phyloP scores from a whole-genome alignment of 2,888 invertebrate species.

The Heteropelma amictum region DNA sequence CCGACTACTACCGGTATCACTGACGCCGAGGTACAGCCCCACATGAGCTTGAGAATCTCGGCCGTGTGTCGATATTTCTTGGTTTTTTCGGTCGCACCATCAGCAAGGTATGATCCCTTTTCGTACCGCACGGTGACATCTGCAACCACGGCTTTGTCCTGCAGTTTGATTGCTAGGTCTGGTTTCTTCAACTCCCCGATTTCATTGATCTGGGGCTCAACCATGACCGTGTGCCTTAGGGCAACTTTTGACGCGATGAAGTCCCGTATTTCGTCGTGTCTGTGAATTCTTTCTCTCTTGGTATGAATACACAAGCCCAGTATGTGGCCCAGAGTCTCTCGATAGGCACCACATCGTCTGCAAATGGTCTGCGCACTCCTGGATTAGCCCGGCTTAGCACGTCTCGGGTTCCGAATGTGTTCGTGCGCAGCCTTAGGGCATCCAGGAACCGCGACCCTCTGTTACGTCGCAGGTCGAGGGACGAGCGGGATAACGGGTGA shows the following conservation, averaged over 20 bases:
- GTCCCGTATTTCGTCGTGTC: background rate
- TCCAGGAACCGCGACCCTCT: background rate
- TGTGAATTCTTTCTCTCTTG: background rate
- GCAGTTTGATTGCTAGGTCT: conserved; percentile 63
- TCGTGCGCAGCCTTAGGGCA: background rate
- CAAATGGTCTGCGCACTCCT: background rate
- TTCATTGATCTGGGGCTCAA: conserved; percentile 21
- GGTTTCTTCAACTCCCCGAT: conserved; percentile 62
- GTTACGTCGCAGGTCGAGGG: background rate
- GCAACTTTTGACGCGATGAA: background rate
- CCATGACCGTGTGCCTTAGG: background rate
- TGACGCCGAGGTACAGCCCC: background rate
- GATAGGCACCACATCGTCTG: background rate
- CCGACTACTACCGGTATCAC: conserved; percentile 70
- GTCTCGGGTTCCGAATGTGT: background rate
- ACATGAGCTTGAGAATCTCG: background rate
- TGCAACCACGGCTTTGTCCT: conserved; percentile 62
- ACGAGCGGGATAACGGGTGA: too few species aligned
- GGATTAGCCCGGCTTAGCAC: background rate
- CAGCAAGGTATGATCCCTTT: conserved; percentile 52
- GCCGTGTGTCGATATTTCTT: conserved; percentile 59
- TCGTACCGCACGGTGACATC: conserved; percentile 66
- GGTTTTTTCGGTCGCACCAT: conserved; percentile 60
- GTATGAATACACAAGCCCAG: background rate
- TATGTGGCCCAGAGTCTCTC: background rate